A percentile compares a stretch with the other conserved stretches of the same genome.
Evolutionary conservation across 2,888 invertebrate genomes (phyloP).

Genomic region (Acronicta aceris): DNA sequence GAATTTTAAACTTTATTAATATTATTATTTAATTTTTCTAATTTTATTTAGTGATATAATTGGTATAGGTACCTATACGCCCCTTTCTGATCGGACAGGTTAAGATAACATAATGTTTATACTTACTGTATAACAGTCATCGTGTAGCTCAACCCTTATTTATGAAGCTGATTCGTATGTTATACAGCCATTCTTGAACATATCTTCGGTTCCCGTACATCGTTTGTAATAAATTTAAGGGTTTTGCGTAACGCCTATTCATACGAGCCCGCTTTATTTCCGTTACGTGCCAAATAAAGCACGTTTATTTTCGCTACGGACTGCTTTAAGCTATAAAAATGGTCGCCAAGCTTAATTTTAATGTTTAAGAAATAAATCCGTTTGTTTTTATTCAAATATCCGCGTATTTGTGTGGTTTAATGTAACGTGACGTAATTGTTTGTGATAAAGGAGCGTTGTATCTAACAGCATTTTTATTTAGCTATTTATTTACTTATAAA

Average conservation of each 20-base stretch:
- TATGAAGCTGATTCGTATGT: too few species aligned
- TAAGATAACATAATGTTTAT: too few species aligned
- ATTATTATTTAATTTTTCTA: too few species aligned
- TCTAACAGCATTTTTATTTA: background rate
- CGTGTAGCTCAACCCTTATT: too few species aligned
- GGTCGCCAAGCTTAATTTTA: constrained; percentile 50
- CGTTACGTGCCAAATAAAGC: constrained; percentile 48
- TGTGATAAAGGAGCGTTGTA: background rate
- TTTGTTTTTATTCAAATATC: constrained; percentile 45
- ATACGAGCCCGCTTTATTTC: constrained; percentile 40
- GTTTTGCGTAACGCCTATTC: constrained; percentile 40
- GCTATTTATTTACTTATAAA: too few species aligned
- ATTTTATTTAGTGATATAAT: too few species aligned
- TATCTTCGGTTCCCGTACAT: constrained; percentile 37
- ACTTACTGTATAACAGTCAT: too few species aligned
- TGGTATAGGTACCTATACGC: too few species aligned
- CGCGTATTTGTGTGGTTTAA: constrained; percentile 35
- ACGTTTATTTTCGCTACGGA: constrained; percentile 43
- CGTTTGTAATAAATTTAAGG: constrained; percentile 32
- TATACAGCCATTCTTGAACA: constrained; percentile 17
- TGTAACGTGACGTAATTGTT: constrained; percentile 39
- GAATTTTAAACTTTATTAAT: too few species aligned
- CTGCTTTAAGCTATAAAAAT: constrained; percentile 58
- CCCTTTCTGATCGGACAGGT: too few species aligned
- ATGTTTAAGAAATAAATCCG: constrained; percentile 56